phyloP scores from a whole-genome alignment of 2,888 invertebrate genomes.

The Drosophila kambysellisi region DNA sequence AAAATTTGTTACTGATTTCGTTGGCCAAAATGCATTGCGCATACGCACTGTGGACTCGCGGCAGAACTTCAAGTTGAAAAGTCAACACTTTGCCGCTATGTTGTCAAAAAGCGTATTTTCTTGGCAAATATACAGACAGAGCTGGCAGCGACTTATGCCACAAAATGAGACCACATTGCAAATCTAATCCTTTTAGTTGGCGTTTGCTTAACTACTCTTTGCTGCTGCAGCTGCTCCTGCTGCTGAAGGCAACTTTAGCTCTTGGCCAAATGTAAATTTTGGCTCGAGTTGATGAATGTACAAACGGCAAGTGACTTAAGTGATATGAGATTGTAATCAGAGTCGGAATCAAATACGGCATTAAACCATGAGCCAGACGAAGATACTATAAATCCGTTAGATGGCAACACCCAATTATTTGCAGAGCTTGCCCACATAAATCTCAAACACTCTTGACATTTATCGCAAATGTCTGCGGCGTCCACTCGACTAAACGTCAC shows the following conservation, averaged over 20 bases:
- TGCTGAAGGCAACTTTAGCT: constrained; percentile 13
- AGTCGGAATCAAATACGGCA: not conserved
- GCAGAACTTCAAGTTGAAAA: constrained; percentile 44
- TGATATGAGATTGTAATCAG: constrained; percentile 18
- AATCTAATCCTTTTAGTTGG: constrained; percentile 64
- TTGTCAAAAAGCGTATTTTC: constrained; percentile 55
- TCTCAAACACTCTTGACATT: constrained; percentile 70
- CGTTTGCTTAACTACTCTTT: constrained; percentile 38
- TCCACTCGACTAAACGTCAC: constrained; percentile 31
- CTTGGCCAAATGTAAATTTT: constrained; percentile 63
- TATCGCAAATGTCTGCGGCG: constrained; percentile 64
- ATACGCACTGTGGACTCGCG: constrained; percentile 52
- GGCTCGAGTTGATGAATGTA: constrained; percentile 39
- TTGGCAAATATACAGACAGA: constrained; percentile 65
- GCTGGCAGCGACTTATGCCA: constrained; percentile 18
- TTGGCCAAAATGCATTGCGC: constrained; percentile 59
- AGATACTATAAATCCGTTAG: constrained; percentile 45
- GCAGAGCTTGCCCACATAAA: constrained; percentile 57
- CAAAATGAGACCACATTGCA: constrained; percentile 37
- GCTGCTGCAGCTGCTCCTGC: not conserved
- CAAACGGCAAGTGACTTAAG: constrained; percentile 19
- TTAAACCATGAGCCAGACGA: constrained; percentile 12
- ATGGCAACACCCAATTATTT: constrained; percentile 65
- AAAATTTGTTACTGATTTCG: constrained; percentile 50
- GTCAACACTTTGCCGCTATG: constrained; percentile 36